phyloP scores from a whole-genome alignment of 92 coral and sea anemone genomes.

The Umimayanthus kanabou region DNA sequence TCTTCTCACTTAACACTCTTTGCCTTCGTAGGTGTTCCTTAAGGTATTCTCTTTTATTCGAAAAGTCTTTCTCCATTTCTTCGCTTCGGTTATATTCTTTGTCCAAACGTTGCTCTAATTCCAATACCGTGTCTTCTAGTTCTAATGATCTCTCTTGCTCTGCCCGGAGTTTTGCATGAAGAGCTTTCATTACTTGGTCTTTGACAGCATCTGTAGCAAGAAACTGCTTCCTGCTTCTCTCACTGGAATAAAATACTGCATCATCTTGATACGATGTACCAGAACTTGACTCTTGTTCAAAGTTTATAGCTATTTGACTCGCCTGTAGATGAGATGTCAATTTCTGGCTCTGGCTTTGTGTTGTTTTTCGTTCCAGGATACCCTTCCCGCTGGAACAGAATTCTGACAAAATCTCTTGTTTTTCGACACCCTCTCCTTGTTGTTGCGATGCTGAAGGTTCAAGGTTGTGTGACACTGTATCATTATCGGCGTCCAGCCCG shows the following conservation, averaged over 20 bases:
- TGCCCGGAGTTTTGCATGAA: neutral
- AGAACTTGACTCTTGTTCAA: neutral
- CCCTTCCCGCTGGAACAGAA: neutral
- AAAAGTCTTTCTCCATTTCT: constrained; percentile 48
- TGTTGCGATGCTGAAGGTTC: neutral
- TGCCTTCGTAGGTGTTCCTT: constrained; percentile 37
- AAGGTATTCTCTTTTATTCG: constrained; percentile 29
- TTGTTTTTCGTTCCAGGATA: neutral
- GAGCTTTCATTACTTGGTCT: constrained; percentile 7
- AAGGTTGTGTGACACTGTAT: neutral
- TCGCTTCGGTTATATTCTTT: constrained; percentile 34
- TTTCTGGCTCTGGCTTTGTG: neutral
- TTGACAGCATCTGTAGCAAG: neutral
- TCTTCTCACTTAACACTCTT: constrained; percentile 10
- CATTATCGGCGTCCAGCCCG: neutral
- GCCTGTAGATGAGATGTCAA: neutral
- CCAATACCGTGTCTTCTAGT: constrained; percentile 41
- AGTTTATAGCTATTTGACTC: neutral
- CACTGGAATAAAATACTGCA: neutral
- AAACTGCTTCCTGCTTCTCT: neutral
- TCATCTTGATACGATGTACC: neutral
- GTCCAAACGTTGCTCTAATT: constrained; percentile 37
- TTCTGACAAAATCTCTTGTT: neutral
- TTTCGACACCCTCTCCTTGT: neutral
- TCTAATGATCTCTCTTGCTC: constrained; percentile 28